Evolutionary conservation across 2,797 vertebrate species (phyloP), one percentile per base, ranked within the genome.

Genomic region (Emydoidea blandingii): DNA sequence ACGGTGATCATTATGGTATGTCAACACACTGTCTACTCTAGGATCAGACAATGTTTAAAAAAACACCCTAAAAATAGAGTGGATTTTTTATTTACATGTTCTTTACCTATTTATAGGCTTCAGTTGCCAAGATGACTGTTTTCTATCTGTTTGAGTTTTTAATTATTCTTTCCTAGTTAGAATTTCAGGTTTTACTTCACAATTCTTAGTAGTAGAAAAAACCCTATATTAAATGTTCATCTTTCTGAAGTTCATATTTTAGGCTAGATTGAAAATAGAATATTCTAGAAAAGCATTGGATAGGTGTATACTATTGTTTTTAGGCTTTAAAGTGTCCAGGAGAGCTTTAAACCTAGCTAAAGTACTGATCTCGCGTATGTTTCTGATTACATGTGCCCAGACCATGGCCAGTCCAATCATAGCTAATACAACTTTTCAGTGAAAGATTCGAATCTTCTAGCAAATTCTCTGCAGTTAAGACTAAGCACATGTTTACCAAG

Each of bases 341-440:
- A 74, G 72, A 81, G 1, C 0, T 65, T 12, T 57, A 50, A 68
- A 12, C 57, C 41, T 5, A 1, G 34, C 6, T 62, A 4, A 29
- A 76, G 41, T 1, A 2, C 0, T 1, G 52, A 79, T 78, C 44
- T 53, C 21, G 18, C 68, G 59, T 16, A 3, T 15, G 14, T 65
- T n/a, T 72, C 37, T 0, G 2, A 4, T 53, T 3, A 3, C 31
- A 41, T 8, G 0, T 57, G 4, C 27, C 47, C 0, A 0, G 52
- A 72, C 82, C 6, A 2, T 1, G 41, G 11, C 5, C 18, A 41
- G n/a, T 72, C 50, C 83, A 16, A 0, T 1, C 54, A 8, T 8
- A 14, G 21, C 18, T 68, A 68, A 68, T 68, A 5, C 16, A 21
- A 47, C 10, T 21, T 34, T 72, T 31, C 15, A 3, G 53, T 2